These are phyloP conservation scores for Meda fulgida DNA, from an alignment of 2,797 vertebrate genomes.

Conservation along the genomic window DNA sequence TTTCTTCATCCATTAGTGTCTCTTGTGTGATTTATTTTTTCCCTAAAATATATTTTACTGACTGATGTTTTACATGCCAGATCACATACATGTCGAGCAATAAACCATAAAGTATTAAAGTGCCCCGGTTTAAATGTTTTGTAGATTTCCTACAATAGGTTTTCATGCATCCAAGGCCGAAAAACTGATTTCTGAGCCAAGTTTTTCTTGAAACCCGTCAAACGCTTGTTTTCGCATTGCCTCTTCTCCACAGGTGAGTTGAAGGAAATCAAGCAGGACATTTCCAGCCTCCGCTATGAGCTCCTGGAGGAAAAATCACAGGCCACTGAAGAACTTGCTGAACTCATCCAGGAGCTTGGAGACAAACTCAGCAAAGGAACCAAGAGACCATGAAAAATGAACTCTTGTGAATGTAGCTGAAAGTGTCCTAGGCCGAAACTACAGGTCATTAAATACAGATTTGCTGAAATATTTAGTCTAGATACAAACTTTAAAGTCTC, in stretches of 20 bases:
- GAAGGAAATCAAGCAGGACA: slow-evolving; percentile 88
- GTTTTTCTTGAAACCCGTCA: background rate
- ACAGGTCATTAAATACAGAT: background rate
- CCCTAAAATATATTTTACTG: background rate
- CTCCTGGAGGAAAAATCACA: slow-evolving; percentile 87
- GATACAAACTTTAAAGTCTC: background rate
- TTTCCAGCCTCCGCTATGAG: slow-evolving; percentile 86
- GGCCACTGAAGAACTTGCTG: slow-evolving; percentile 80
- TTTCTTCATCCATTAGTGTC: background rate
- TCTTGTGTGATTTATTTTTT: background rate
- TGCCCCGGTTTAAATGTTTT: background rate
- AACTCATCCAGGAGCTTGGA: slow-evolving; percentile 84
- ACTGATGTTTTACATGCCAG: background rate
- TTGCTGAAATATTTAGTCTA: slow-evolving; percentile 10
- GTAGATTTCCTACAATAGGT: background rate
- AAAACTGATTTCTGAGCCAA: background rate
- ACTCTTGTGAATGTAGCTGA: background rate
- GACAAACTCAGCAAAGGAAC: slow-evolving; percentile 84
- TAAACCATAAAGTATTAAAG: background rate
- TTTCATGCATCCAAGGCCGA: background rate
- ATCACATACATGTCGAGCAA: background rate
- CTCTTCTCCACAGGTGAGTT: slow-evolving; percentile 78
- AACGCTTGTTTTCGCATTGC: background rate
- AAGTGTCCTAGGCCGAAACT: background rate
- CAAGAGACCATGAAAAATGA: slow-evolving; percentile 65